A percentile compares a stretch with the other conserved stretches of the same genome.
Conservation (phyloP, 2,797 vertebrate genomes). For the Poliocrania exsul region DNA sequence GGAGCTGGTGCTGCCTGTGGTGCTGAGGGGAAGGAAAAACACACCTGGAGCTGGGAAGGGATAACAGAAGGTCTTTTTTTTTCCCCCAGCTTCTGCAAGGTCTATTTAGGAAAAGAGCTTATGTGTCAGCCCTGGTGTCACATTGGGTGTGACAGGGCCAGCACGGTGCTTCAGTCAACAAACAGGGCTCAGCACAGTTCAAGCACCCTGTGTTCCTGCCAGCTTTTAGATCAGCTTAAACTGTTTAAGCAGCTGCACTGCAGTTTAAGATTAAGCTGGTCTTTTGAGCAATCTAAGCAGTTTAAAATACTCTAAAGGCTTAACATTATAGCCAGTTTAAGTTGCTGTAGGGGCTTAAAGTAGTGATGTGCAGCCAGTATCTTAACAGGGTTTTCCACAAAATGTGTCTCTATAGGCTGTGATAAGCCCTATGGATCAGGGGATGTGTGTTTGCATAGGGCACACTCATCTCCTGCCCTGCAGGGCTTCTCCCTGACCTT, state of each 20-base stretch:
- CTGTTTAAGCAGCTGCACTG: constrained; percentile 62
- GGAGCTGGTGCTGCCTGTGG: background rate
- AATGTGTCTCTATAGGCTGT: background rate
- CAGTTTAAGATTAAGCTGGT: constrained; percentile 60
- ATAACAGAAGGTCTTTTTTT: background rate
- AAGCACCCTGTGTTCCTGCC: background rate
- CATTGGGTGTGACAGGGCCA: background rate
- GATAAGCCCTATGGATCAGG: background rate
- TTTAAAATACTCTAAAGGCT: constrained; percentile 65
- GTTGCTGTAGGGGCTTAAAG: constrained; percentile 52
- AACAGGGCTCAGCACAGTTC: constrained; percentile 2
- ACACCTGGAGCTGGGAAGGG: background rate
- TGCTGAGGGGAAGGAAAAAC: background rate
- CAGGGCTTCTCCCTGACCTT: background rate
- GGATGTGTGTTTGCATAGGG: background rate
- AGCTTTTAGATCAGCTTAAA: constrained; percentile 61
- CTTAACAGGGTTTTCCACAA: constrained; percentile 22
- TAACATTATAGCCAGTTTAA: constrained; percentile 59
- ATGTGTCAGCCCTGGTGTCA: background rate
- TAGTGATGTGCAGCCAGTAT: constrained; percentile 31
- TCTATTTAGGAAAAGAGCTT: background rate
- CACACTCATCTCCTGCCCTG: background rate
- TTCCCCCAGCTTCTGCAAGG: background rate
- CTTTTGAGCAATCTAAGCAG: constrained; percentile 62
- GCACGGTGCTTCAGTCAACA: background rate